Conservation (phyloP, 2,113 vertebrate species). For the Archilochus colubris region DNA sequence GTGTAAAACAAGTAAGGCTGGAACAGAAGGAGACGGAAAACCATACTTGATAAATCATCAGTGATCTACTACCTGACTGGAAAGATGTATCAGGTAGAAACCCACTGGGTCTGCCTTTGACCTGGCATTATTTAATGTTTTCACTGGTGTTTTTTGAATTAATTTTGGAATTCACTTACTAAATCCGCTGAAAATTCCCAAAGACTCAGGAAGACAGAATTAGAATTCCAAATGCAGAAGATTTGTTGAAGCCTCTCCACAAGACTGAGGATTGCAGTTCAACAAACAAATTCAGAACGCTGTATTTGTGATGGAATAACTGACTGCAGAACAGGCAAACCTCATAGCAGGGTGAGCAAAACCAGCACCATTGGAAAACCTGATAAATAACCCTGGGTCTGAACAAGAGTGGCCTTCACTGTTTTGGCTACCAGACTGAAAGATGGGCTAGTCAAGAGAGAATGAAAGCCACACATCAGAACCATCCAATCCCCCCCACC, state of each 20-base stretch:
- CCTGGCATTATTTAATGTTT: neutral
- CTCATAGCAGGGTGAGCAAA: neutral
- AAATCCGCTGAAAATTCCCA: neutral
- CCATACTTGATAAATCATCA: neutral
- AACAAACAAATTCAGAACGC: neutral
- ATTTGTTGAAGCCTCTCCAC: neutral
- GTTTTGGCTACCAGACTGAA: neutral
- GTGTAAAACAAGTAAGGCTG: neutral
- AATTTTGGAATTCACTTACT: neutral
- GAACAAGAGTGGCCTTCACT: neutral
- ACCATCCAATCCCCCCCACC: neutral
- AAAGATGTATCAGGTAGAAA: neutral
- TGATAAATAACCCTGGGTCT: neutral
- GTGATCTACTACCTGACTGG: neutral
- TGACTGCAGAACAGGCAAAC: neutral
- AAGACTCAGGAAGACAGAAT: neutral
- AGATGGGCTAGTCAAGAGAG: neutral
- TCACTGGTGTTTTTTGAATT: neutral
- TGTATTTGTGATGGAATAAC: neutral
- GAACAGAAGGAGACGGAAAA: neutral
- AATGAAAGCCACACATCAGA: neutral
- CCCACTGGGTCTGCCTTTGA: neutral
- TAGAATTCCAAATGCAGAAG: constrained; percentile 13
- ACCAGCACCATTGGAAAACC: neutral
- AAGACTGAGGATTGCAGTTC: neutral